Evolutionary conservation across 2,888 invertebrate species (phyloP), one percentile per base, ranked within the genome.

Genomic region (Sphaerophoria rueppellii): DNA sequence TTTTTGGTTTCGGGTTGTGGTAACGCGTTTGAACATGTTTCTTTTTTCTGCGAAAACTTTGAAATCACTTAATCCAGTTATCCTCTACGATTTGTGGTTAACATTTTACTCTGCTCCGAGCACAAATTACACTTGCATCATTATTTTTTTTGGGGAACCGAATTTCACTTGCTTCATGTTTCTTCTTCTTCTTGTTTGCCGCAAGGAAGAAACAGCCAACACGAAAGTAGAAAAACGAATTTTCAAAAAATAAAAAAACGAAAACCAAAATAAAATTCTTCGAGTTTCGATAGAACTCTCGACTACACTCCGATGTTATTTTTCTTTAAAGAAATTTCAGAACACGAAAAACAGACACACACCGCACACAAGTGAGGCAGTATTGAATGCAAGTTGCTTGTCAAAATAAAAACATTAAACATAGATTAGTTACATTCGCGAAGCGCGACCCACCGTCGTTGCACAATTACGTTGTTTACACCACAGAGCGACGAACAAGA

Each of bases 401-500:
- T 24, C 67, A 69, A 72, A 71, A 76, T 75, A 67, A 35, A 40
- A 60, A 60, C 43, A 60, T 43, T 60, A 58, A 37, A 55, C 70
- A 75, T 55, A 77, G 63, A 54, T 48, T n/a, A 75, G 75, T 72
- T 61, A 32, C 24, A 65, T 72, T 80, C 75, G 72, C 83, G 83
- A 37, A 57, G 34, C 81, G 63, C 81, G 70, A 37, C n/a, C 34
- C 63, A 72, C 67, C 71, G 61, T 58, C 73, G 70, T 60, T 11
- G 48, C 24, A 60, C 12, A 12, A 32, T 61, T 24, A 70, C 76
- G 85, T 69, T 76, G 69, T 52, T 81, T 73, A 85, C 85, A 76
- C 76, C 57, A 73, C 73, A 63, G 54, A 80, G 73, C 72, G 76
- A 72, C 67, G 76, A 72, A 73, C 61, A 72, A 69, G 76, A 85